Evolutionary conservation across 2,113 vertebrate genomes (phyloP).

Genomic region (Lasiurus cinereus): DNA sequence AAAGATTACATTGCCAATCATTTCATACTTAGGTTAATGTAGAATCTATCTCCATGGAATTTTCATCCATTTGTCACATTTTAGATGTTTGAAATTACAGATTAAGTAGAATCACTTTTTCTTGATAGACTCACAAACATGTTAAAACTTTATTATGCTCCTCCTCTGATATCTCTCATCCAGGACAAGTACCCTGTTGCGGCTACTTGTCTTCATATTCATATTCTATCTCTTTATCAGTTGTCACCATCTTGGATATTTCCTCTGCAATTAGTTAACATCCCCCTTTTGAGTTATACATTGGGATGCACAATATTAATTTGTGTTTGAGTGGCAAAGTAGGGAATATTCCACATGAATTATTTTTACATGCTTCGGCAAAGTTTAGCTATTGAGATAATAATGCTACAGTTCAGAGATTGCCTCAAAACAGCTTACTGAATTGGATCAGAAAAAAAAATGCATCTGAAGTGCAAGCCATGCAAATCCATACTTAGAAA

Average conservation of each 20-base stretch:
- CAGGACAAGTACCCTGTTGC: background rate
- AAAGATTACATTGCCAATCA: background rate
- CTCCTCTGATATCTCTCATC: background rate
- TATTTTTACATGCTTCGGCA: background rate
- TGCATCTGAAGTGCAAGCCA: background rate
- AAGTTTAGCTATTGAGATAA: background rate
- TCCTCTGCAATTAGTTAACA: background rate
- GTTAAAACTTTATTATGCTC: background rate
- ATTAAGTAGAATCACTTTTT: background rate
- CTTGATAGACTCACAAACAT: background rate
- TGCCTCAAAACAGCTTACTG: background rate
- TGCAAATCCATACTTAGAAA: conserved; percentile 38
- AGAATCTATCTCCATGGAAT: background rate
- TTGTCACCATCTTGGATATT: background rate
- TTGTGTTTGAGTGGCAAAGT: background rate
- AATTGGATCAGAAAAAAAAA: conserved; percentile 6
- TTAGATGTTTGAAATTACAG: background rate
- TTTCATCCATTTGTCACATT: background rate
- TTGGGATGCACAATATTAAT: background rate
- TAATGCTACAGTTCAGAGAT: background rate
- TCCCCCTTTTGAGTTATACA: conserved; percentile 14
- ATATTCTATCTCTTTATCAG: background rate
- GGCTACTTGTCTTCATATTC: background rate
- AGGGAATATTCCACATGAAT: background rate
- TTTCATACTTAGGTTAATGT: background rate